phyloP scores from a whole-genome alignment of 2,888 invertebrate genomes.

The Sinodicranocentrus sp. region DNA sequence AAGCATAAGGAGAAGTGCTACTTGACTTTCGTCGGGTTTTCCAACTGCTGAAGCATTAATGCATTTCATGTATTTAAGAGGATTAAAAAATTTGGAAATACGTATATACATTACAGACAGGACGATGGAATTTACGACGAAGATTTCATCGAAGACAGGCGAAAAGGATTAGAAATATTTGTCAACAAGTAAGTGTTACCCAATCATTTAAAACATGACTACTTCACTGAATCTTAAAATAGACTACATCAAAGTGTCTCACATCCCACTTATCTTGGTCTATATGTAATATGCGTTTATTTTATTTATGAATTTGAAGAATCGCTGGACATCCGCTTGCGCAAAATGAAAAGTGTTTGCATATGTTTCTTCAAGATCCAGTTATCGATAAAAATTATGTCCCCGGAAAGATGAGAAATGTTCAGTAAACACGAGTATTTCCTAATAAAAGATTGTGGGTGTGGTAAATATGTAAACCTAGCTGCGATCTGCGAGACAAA shows the following conservation, averaged over 20 bases:
- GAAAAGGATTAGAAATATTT: conserved; percentile 97
- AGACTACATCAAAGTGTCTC: conserved; percentile 3
- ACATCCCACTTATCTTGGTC: not conserved
- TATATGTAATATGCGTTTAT: too few species aligned
- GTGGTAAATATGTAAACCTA: conserved; percentile 51
- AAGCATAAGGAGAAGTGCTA: too few species aligned
- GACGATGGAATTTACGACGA: conserved; percentile 99
- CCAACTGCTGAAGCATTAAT: too few species aligned
- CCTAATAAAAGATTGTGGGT: conserved; percentile 27
- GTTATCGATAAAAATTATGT: conserved; percentile 99
- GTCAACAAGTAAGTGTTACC: conserved; percentile 93
- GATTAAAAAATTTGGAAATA: too few species aligned
- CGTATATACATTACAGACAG: too few species aligned
- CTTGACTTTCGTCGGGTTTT: too few species aligned
- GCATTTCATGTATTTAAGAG: too few species aligned
- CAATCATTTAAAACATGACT: not conserved
- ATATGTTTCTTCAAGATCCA: conserved; percentile 99
- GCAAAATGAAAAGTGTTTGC: conserved; percentile 98
- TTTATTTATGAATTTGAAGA: conserved; percentile 79
- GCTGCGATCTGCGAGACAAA: conserved; percentile 69
- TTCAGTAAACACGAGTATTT: conserved; percentile 79
- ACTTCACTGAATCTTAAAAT: not conserved
- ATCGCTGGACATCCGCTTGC: conserved; percentile 99
- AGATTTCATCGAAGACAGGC: conserved; percentile 98
- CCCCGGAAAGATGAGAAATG: conserved; percentile 98